A percentile compares a stretch with the other conserved stretches of the same genome.
Evolutionary conservation across 2,797 vertebrate genomes (phyloP).

Genomic region (Columba guinea): DNA sequence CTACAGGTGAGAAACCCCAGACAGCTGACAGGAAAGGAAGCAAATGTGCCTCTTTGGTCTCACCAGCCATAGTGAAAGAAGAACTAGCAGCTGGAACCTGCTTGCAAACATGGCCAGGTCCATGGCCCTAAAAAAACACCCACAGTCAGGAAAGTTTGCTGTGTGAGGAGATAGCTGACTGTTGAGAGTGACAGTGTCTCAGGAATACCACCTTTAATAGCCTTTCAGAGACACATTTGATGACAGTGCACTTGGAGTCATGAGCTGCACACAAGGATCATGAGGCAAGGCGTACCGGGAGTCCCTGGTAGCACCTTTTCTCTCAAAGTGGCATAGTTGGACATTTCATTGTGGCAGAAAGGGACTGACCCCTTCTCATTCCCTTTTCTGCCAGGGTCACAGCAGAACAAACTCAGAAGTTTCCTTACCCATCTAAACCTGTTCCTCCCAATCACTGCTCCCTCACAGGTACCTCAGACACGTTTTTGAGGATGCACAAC

Average conservation of each 20-base stretch:
- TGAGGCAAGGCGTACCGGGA: neutral
- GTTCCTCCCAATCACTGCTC: neutral
- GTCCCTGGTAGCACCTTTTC: neutral
- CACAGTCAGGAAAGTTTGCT: fast-evolving
- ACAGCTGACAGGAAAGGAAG: neutral
- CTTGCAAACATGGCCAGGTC: neutral
- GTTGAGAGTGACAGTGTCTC: neutral
- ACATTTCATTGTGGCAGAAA: neutral
- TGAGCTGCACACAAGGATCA: neutral
- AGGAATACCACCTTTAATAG: neutral
- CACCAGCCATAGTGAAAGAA: neutral
- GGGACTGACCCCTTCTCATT: neutral
- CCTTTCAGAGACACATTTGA: neutral
- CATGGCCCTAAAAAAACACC: neutral
- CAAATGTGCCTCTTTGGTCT: neutral
- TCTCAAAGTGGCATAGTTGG: fast-evolving
- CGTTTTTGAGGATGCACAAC: neutral
- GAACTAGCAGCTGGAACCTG: neutral
- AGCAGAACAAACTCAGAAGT: neutral
- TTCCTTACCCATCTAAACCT: neutral
- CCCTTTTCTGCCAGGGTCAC: neutral
- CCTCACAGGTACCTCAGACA: neutral
- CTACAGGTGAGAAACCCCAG: neutral
- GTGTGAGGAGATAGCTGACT: neutral
- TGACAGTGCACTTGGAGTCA: neutral